A percentile compares a stretch with the other conserved stretches of the same genome.
Conservation (phyloP, 2,888 invertebrate genomes). For the Catocala nupta region DNA sequence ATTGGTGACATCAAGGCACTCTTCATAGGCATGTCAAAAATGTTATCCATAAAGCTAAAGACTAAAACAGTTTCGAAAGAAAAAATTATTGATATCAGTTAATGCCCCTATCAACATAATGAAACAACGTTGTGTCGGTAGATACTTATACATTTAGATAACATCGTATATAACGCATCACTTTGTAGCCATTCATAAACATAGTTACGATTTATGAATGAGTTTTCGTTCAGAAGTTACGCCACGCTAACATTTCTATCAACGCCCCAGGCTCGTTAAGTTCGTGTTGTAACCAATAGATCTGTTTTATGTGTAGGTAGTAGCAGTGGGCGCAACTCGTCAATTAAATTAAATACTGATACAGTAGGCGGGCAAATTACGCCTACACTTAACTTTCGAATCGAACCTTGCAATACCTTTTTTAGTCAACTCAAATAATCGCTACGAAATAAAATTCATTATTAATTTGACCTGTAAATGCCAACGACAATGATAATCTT, state of each 20-base stretch:
- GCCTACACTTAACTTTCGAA: slow-evolving; percentile 47
- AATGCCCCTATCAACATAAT: too few species aligned
- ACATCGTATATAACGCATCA: too few species aligned
- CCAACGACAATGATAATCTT: slow-evolving; percentile 21
- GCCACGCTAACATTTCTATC: neutral
- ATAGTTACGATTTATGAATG: neutral
- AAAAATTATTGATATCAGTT: too few species aligned
- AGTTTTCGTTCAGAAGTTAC: slow-evolving; percentile 1
- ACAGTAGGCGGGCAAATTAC: slow-evolving; percentile 32
- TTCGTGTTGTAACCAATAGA: slow-evolving; percentile 4
- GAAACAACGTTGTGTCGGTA: too few species aligned
- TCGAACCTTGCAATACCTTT: slow-evolving; percentile 43
- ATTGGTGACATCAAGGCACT: neutral
- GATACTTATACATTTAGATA: too few species aligned
- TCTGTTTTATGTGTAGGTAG: slow-evolving; percentile 33
- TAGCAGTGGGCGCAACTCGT: slow-evolving; percentile 34
- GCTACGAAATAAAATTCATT: slow-evolving; percentile 11
- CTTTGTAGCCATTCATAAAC: too few species aligned
- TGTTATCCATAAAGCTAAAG: too few species aligned
- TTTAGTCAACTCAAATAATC: slow-evolving; percentile 28
- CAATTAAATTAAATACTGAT: slow-evolving; percentile 29
- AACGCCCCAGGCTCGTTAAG: neutral
- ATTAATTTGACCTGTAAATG: slow-evolving; percentile 20
- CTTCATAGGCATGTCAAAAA: too few species aligned
- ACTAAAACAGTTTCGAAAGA: too few species aligned